Evolutionary conservation across 1,140 invertebrate genomes (phyloP).

Genomic region (Eupristina koningsbergeri): DNA sequence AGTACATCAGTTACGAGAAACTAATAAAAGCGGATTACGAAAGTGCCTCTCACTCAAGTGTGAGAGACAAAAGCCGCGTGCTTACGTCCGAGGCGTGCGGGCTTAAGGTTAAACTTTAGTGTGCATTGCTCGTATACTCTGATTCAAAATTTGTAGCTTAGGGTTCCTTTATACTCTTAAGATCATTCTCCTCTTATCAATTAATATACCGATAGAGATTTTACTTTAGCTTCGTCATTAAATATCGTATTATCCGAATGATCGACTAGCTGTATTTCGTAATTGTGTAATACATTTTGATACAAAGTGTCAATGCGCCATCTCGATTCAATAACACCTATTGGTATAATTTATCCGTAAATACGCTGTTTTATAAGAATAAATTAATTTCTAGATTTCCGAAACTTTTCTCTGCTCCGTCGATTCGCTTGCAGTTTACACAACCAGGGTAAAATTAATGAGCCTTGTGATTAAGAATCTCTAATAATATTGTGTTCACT

Average conservation of each 20-base stretch:
- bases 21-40: slow-evolving; percentile 47
- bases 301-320: too few relatives aligned
- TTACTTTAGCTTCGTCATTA: not conserved
- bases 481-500: too few relatives aligned
- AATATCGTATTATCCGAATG: too few relatives aligned
- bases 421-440: too few relatives aligned
- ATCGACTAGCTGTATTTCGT: not conserved
- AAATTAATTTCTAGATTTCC: too few relatives aligned
- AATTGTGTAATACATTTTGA: too few relatives aligned
- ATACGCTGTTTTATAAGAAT: too few relatives aligned
- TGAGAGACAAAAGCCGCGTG: slow-evolving; percentile 17
- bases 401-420: too few relatives aligned
- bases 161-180: not conserved
- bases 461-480: too few relatives aligned
- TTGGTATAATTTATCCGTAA: too few relatives aligned
- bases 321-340: too few relatives aligned
- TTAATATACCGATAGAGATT: not conserved
- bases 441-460: too few relatives aligned
- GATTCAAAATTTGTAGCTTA: slow-evolving; percentile 6
- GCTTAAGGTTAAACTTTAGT: slow-evolving; percentile 38
- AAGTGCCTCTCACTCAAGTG: not conserved
- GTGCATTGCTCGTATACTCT: slow-evolving; percentile 23
- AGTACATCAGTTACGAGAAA: slow-evolving; percentile 43
- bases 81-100: slow-evolving; percentile 21
- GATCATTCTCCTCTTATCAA: not conserved